Evolutionary conservation across 2,797 vertebrate species (phyloP).

Genomic region (Cirrhinus mrigala): DNA sequence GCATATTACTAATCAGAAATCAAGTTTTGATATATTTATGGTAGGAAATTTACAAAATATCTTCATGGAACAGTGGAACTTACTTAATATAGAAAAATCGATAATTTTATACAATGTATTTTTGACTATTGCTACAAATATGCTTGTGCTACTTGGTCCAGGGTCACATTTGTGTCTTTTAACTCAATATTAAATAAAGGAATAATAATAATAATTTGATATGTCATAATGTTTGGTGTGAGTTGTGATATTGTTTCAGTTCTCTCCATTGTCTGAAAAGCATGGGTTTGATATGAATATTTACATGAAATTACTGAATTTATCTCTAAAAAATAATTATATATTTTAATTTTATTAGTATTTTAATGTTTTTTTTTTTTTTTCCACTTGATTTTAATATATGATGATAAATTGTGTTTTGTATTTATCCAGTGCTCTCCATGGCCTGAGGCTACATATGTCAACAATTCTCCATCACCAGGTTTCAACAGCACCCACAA

Average conservation of each 20-base stretch:
- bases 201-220: no score
- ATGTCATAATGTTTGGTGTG: background rate
- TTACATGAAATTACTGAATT: background rate
- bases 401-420: background rate
- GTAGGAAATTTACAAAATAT: no score
- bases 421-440: conserved; percentile 86
- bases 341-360: background rate
- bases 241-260: background rate
- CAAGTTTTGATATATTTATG: no score
- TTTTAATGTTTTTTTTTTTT: background rate
- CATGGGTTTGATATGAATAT: background rate
- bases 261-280: background rate
- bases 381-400: background rate
- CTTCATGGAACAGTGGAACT: no score
- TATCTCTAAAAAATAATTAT: background rate
- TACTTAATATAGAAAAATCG: no score
- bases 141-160: no score
- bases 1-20: no score
- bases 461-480: conserved; percentile 90
- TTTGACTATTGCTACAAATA: no score
- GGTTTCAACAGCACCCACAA: conserved; percentile 92
- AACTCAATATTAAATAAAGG: no score
- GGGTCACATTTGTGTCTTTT: background rate
- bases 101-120: no score
- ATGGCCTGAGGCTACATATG: conserved; percentile 93